phyloP scores from a whole-genome alignment of 2,797 vertebrate genomes.

The Halcyon badia region DNA sequence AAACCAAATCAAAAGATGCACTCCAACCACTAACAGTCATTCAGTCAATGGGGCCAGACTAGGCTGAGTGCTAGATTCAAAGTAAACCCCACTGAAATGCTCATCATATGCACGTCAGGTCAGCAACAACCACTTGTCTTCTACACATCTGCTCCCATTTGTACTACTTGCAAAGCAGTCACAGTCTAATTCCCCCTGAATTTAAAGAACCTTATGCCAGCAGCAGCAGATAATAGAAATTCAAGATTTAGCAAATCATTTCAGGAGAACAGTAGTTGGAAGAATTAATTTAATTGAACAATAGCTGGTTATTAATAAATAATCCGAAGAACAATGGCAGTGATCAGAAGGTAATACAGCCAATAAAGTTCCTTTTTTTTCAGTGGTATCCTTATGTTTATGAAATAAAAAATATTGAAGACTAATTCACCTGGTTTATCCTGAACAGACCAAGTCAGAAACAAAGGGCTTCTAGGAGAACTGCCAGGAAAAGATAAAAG shows the following conservation, averaged over 20 bases:
- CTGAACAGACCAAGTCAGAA: slow-evolving; percentile 1
- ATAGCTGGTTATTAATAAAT: background rate
- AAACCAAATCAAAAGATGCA: background rate
- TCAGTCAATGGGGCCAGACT: background rate
- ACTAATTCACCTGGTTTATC: background rate
- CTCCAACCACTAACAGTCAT: background rate
- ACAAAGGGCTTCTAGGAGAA: background rate
- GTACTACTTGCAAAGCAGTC: background rate
- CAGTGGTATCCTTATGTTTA: background rate
- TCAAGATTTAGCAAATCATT: background rate
- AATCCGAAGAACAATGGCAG: background rate
- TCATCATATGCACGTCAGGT: fast-evolving
- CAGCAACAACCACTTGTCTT: background rate
- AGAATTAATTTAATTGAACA: background rate
- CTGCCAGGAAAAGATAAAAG: background rate
- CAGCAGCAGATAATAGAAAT: background rate
- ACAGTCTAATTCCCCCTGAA: background rate
- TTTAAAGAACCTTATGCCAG: background rate
- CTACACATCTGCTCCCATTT: background rate
- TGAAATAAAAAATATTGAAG: background rate
- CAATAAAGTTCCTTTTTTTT: background rate
- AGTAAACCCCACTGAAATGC: background rate
- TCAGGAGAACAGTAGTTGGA: background rate
- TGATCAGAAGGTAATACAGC: background rate
- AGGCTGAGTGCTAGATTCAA: background rate